These are phyloP conservation scores for Alectoris magna DNA, from an alignment of 2,797 vertebrate genomes.

Conservation along the genomic window DNA sequence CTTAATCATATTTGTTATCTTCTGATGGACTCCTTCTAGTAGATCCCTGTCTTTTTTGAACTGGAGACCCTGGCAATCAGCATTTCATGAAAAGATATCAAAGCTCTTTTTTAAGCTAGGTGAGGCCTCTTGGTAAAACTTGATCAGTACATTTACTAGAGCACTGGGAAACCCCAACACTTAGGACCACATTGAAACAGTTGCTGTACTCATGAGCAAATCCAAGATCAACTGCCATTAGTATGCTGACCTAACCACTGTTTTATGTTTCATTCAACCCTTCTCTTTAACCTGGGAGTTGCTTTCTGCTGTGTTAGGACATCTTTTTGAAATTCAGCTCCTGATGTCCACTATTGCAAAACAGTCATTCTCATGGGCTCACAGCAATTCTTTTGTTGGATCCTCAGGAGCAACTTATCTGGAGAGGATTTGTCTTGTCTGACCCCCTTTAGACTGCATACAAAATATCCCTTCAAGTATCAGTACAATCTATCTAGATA, in stretches of 20 bases:
- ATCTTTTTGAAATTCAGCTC: not conserved
- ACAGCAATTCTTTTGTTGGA: not conserved
- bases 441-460: not conserved
- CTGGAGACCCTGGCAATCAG: no score
- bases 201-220: not conserved
- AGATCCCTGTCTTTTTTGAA: no score
- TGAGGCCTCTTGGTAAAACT: not conserved
- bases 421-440: no score
- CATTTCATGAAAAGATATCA: not conserved
- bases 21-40: no score
- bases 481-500: not conserved
- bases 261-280: not conserved
- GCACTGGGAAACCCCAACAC: not conserved
- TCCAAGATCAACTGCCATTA: not conserved
- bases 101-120: not conserved
- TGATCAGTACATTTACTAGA: not conserved
- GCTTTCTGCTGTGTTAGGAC: not conserved
- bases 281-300: not conserved
- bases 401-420: not conserved
- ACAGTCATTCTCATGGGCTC: not conserved
- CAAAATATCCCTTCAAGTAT: not conserved
- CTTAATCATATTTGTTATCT: no score
- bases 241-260: not conserved
- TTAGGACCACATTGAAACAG: accelerated
- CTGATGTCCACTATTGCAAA: not conserved